A percentile compares a stretch with the other conserved stretches of the same genome.
phyloP scores from a whole-genome alignment of 2,888 invertebrate genomes.

The Apomyelois bistriatella region DNA sequence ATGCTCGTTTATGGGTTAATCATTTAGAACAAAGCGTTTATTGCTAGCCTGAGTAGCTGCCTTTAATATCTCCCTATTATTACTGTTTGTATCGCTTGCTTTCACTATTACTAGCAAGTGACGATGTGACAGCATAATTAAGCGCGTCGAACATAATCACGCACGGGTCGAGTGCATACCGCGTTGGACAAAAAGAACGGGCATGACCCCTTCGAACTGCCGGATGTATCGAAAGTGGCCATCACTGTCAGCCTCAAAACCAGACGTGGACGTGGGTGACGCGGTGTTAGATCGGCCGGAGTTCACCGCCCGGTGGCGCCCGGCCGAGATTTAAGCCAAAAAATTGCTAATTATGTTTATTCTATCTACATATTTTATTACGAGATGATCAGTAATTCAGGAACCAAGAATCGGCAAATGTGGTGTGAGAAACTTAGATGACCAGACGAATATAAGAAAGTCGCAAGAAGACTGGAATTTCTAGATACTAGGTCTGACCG shows the following conservation, averaged over 20 bases:
- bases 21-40: conserved; percentile 22
- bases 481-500: too few species aligned
- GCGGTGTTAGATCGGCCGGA: not conserved
- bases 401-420: too few species aligned
- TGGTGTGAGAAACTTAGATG: too few species aligned
- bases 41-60: conserved; percentile 13
- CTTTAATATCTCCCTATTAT: conserved; percentile 49
- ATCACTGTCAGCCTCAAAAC: conserved; percentile 33
- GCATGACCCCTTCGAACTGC: conserved; percentile 70
- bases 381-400: too few species aligned
- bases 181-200: conserved; percentile 63
- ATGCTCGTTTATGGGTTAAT: conserved; percentile 30
- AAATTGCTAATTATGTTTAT: too few species aligned
- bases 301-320: not conserved
- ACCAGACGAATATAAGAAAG: too few species aligned
- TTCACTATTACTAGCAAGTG: conserved; percentile 74
- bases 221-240: conserved; percentile 75
- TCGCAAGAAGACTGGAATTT: too few species aligned
- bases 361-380: too few species aligned
- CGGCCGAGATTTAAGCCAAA: too few species aligned
- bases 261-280: conserved; percentile 1
- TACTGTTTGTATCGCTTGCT: conserved; percentile 58
- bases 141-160: conserved; percentile 72
- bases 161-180: conserved; percentile 57
- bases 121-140: conserved; percentile 78